Base-by-base conservation (phyloP, 2,113 vertebrate species). In the Oxyura jamaicensis region DNA sequence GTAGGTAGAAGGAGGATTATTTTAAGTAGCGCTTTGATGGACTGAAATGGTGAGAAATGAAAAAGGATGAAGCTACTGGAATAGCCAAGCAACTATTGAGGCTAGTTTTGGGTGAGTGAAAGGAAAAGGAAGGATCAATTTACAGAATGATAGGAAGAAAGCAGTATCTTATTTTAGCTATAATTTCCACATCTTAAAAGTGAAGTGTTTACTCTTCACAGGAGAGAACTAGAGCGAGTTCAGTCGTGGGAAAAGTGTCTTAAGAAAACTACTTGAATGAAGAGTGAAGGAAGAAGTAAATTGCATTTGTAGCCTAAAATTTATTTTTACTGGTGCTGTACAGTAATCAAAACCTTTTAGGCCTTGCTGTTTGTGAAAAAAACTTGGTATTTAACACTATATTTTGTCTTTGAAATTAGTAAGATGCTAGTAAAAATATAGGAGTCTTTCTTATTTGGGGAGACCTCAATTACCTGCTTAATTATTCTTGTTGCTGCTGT, bases 401-500 rank as follows among this genome's bases (percentile, higher is more conserved):
- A 81, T 91, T 89, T 39, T 39, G 39, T 39, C 39, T 39, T 39
- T 9, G 39, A 39, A 39, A 39, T 39, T 39, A 39, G 39, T 39
- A 39, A 39, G 39, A 39, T 39, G 39, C 39, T 39, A 39, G 10
- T 39, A 39, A 39, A 39, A 39, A 39, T 39, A 39, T 48, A 71
- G 55, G 42, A 50, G 7, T 10, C 82, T 77, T 79, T 95, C n/a
- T 91, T 83, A 66, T 28, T 69, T 68, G 62, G 29, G 71, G 59
- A 90, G 76, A 41, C 35, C 73, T 69, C 42, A 26, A 8, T 91
- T 86, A 74, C 66, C 28, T 62, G 46, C 6, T 48, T 86, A 71
- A 86, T 95, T 87, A 67, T 89, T 89, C 66, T 77, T 67, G 65
- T 84, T 86, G 60, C 35, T 85, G 7, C 65, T 84, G 69, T 84